Evolutionary conservation across 2,888 invertebrate species (phyloP).

Genomic region (Callinectes sapidus): DNA sequence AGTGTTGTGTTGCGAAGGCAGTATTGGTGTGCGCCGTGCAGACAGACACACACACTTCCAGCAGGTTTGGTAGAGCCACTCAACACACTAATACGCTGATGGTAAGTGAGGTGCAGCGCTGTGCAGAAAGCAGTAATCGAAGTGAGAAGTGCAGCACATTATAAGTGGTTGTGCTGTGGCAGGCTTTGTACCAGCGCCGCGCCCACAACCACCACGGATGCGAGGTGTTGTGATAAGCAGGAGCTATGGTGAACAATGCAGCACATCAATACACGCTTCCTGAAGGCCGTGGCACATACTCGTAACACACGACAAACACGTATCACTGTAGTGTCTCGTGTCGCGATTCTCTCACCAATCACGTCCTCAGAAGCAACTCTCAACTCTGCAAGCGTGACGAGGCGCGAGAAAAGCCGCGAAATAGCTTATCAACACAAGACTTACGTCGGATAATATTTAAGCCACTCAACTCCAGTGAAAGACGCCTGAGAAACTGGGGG

Average conservation of each 20-base stretch:
- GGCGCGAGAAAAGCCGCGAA: too few species aligned
- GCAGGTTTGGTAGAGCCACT: neutral
- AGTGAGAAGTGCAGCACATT: neutral
- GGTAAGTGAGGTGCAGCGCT: neutral
- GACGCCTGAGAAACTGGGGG: neutral
- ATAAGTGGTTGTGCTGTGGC: neutral
- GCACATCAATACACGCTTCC: neutral
- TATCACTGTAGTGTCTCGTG: neutral
- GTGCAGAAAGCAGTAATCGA: neutral
- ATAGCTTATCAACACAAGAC: neutral
- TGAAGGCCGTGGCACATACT: neutral
- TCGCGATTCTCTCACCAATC: neutral
- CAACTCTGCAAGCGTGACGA: too few species aligned
- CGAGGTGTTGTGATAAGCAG: neutral
- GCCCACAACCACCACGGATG: neutral
- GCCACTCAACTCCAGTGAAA: neutral
- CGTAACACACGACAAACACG: neutral
- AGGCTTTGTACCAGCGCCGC: neutral
- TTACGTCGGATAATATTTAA: neutral
- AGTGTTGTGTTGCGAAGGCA: too few species aligned
- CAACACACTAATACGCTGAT: neutral
- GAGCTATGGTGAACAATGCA: neutral
- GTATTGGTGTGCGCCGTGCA: too few species aligned
- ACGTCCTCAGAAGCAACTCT: neutral
- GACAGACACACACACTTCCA: too few species aligned